Base-by-base conservation (phyloP, 2,113 vertebrate species). In the Procapra przewalskii region DNA sequence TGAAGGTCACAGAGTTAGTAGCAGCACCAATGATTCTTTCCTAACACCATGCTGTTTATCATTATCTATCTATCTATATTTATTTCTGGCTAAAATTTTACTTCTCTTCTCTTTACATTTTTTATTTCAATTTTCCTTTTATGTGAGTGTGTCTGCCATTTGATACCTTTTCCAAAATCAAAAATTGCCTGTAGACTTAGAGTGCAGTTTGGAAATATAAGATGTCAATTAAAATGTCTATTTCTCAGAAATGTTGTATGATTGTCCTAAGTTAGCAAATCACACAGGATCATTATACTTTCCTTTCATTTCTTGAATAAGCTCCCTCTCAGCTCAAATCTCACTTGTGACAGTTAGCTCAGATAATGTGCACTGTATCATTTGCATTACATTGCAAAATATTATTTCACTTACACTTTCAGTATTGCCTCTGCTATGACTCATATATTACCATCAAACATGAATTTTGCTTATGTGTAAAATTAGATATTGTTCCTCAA, bases 311-410 rank as follows among this genome's bases (percentile, higher is more conserved):
- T 92, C 59, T 36, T 90, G 75, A 71, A 90, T 94, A 92, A 96
- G 60, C 31, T 89, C 33, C 31, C 1, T 48, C 9, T 94, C 33
- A 86, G 36, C 50, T 96, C 95, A 96, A 98, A 86, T 91, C 75
- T 85, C 88, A 79, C n/a, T 95, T 94, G 96, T 94, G 88, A 97
- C 81, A 95, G 80, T 96, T 97, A 97, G 27, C 81, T 96, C 90
- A 88, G 82, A 85, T 92, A 89, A 91, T 82, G 80, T 92, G 62
- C 60, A 40, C 9, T 27, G 8, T 36, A 67, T 40, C 3, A 88
- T 96, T 95, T 52, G 36, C 33, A 75, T 21, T 75, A 14, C n/a
- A 79, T 8, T 86, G 23, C 7, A 81, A 95, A 60, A 59, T 14
- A 8, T 88, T n/a, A 95, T 95, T 97, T 96, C 90, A 98, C 29